These are phyloP conservation scores for Acanthococcus lagerstroemiae DNA, from an alignment of 2,888 invertebrate genomes.

Conservation along the genomic window DNA sequence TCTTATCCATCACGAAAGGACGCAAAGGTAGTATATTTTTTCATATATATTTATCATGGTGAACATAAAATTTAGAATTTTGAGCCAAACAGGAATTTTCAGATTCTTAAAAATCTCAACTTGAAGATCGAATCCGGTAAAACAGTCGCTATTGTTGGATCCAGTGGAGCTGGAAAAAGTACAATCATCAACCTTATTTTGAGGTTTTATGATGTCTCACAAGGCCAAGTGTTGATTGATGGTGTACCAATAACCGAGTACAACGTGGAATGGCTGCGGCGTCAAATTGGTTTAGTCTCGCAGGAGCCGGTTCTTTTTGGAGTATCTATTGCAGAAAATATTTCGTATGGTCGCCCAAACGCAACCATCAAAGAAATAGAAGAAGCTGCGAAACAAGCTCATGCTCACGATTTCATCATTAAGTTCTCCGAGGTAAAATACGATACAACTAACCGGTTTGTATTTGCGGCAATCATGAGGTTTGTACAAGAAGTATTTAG, in stretches of 20 bases:
- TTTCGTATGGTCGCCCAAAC: conserved; percentile 46
- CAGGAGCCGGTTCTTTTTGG: conserved; percentile 73
- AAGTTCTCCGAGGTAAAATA: too few relatives aligned
- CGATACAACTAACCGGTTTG: too few relatives aligned
- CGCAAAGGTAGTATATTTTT: conserved; percentile 38
- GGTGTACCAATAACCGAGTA: conserved; percentile 55
- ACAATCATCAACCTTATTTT: conserved; percentile 64
- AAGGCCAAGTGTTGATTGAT: conserved; percentile 58
- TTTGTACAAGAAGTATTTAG: too few relatives aligned
- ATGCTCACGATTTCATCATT: too few relatives aligned
- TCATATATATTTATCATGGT: conserved; percentile 16
- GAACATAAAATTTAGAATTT: too few relatives aligned
- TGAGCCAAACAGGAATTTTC: too few relatives aligned
- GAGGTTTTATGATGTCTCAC: conserved; percentile 59
- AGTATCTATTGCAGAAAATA: too few relatives aligned
- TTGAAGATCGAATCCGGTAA: conserved; percentile 59
- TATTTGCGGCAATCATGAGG: too few relatives aligned
- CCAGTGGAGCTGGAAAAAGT: conserved; percentile 69
- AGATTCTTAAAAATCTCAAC: conserved; percentile 53
- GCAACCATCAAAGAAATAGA: conserved; percentile 41
- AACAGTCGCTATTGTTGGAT: conserved; percentile 63
- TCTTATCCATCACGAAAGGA: conserved; percentile 70
- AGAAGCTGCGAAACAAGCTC: conserved; percentile 42
- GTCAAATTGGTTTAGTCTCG: too few relatives aligned
- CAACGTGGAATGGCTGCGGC: conserved; percentile 69